Percentiles rank a stretch among this genome's conserved stretches.
Evolutionary conservation across 2,113 vertebrate species (phyloP).

Genomic region (Anolis carolinensis): DNA sequence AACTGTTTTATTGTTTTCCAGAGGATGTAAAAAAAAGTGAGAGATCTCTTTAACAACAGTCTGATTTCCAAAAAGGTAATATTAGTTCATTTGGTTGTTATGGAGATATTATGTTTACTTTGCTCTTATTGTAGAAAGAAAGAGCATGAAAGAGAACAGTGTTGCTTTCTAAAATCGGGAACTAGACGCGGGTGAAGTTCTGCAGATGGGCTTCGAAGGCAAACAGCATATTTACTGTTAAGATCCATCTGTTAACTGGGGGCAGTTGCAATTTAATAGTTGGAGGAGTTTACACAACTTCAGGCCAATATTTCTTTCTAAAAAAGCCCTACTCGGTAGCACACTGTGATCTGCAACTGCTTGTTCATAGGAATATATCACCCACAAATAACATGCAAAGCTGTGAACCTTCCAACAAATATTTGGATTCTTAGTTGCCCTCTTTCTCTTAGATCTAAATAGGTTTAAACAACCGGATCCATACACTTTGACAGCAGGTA

Average conservation of each 20-base stretch:
- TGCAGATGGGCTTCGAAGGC: conserved; percentile 17
- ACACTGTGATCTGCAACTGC: not conserved
- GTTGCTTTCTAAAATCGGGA: conserved; percentile 20
- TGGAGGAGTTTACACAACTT: conserved; percentile 21
- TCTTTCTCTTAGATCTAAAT: not conserved
- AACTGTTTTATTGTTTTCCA: not conserved
- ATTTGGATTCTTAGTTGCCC: not conserved
- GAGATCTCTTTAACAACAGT: not conserved
- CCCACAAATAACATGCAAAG: not conserved
- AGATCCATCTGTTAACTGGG: conserved; percentile 29
- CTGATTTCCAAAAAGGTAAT: conserved; percentile 14
- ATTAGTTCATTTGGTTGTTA: conserved; percentile 32
- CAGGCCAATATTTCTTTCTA: conserved; percentile 16
- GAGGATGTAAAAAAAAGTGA: not conserved
- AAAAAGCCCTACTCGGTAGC: not conserved
- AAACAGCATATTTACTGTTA: conserved; percentile 38
- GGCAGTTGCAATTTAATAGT: conserved; percentile 21
- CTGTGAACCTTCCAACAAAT: not conserved
- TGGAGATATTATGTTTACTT: conserved; percentile 37
- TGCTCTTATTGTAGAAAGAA: conserved; percentile 35
- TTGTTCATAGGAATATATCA: not conserved
- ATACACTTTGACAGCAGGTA: not conserved
- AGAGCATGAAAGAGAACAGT: conserved; percentile 23
- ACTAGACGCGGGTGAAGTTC: conserved; percentile 13
- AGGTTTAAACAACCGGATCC: not conserved